Evolutionary conservation across 2,113 vertebrate genomes (phyloP).

Genomic region (Calyptomena viridis): DNA sequence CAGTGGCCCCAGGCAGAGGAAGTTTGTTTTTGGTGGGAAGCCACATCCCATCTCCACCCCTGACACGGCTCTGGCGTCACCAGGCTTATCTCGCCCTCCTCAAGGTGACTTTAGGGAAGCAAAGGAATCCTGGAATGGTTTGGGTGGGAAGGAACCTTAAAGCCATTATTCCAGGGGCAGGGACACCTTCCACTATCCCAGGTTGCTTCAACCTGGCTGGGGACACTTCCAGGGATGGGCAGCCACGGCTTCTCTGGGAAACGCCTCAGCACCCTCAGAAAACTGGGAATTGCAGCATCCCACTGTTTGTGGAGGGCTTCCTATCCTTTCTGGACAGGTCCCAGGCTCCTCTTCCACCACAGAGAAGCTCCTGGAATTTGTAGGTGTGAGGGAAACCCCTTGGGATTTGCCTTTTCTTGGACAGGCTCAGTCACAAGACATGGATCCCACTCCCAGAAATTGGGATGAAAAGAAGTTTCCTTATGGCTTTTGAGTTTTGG

Average conservation of each 20-base stretch:
- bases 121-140: neutral
- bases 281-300: neutral
- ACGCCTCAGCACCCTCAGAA: neutral
- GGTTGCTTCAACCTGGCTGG: neutral
- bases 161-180: neutral
- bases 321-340: neutral
- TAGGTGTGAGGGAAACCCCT: neutral
- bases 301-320: fast-evolving
- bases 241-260: neutral
- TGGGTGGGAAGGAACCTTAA: neutral
- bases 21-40: neutral
- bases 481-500: neutral
- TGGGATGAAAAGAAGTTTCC: neutral
- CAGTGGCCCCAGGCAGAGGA: neutral
- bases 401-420: neutral
- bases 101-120: slow-evolving; percentile 43
- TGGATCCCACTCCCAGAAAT: neutral
- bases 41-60: neutral
- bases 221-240: neutral
- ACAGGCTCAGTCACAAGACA: neutral
- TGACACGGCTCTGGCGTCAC: neutral
- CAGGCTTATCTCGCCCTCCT: neutral
- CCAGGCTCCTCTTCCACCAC: neutral
- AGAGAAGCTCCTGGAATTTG: neutral
- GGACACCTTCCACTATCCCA: neutral